Conservation (phyloP, 30 jellyfish, hydroid and myxozoan genomes). For the Turritopsis rubra region DNA sequence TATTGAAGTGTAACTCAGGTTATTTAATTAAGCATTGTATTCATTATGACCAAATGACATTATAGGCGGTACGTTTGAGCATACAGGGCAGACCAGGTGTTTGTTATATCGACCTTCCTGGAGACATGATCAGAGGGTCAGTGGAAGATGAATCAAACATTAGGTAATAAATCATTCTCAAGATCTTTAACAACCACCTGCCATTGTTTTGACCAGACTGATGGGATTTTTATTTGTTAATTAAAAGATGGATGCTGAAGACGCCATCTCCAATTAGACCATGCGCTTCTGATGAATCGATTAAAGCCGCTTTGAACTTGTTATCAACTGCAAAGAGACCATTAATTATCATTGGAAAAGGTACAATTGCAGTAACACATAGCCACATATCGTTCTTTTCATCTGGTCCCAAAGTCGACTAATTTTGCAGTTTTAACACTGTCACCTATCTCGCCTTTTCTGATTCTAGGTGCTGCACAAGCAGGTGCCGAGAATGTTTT, state of each 20-base stretch:
- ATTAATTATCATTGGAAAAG: constrained; percentile 21
- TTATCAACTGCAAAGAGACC: constrained; percentile 14
- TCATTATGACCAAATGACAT: not conserved
- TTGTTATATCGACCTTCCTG: constrained; percentile 68
- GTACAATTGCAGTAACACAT: not conserved
- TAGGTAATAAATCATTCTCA: not conserved
- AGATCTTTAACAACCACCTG: too few species aligned
- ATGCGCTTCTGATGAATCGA: not conserved
- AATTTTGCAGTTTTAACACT: too few species aligned
- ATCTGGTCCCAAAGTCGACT: not conserved
- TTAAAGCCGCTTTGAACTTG: not conserved
- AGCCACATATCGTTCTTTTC: not conserved
- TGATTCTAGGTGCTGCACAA: constrained; percentile 43
- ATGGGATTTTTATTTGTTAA: not conserved
- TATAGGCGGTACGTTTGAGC: constrained; percentile 37
- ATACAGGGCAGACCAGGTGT: constrained; percentile 81
- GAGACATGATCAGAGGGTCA: constrained; percentile 44
- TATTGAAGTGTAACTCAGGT: too few species aligned
- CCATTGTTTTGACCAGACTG: not conserved
- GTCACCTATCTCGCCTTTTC: too few species aligned
- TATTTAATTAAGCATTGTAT: too few species aligned
- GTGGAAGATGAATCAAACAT: constrained; percentile 9
- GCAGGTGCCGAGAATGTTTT: constrained; percentile 57
- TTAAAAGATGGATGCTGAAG: not conserved
- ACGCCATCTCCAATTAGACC: constrained; percentile 7